Evolutionary conservation across 2,113 vertebrate species (phyloP).

Genomic region (Acanthisitta chloris): DNA sequence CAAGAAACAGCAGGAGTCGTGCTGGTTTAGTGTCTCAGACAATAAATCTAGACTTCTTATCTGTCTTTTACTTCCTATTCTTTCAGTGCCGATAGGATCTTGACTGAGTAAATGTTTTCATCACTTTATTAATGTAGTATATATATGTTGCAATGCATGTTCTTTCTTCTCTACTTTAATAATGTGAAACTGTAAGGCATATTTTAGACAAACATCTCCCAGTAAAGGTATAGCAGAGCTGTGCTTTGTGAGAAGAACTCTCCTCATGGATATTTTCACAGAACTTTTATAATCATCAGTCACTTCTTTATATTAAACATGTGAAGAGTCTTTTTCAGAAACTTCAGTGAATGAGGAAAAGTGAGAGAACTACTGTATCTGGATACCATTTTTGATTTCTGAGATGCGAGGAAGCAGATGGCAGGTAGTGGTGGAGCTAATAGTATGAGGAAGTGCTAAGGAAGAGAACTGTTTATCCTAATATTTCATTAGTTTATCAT

Average conservation of each 20-base stretch:
- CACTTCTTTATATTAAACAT: background rate
- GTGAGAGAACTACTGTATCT: background rate
- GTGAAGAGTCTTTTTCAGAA: background rate
- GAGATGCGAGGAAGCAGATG: background rate
- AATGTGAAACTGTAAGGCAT: background rate
- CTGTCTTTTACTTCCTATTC: background rate
- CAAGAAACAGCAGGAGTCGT: background rate
- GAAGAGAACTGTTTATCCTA: background rate
- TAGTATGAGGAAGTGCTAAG: background rate
- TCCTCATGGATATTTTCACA: too few relatives aligned
- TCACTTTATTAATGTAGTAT: background rate
- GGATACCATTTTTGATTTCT: background rate
- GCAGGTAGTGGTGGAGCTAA: background rate
- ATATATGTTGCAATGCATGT: too few relatives aligned
- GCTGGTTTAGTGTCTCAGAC: background rate
- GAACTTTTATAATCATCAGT: background rate
- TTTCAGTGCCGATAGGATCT: background rate
- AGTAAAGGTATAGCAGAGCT: background rate
- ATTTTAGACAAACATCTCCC: background rate
- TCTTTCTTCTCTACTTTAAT: background rate
- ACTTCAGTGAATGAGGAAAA: background rate
- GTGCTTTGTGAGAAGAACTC: background rate
- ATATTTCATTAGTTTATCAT: background rate
- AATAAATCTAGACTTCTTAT: background rate
- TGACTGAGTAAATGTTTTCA: background rate